phyloP scores from a whole-genome alignment of 2,113 vertebrate genomes.

The Misgurnus anguillicaudatus region DNA sequence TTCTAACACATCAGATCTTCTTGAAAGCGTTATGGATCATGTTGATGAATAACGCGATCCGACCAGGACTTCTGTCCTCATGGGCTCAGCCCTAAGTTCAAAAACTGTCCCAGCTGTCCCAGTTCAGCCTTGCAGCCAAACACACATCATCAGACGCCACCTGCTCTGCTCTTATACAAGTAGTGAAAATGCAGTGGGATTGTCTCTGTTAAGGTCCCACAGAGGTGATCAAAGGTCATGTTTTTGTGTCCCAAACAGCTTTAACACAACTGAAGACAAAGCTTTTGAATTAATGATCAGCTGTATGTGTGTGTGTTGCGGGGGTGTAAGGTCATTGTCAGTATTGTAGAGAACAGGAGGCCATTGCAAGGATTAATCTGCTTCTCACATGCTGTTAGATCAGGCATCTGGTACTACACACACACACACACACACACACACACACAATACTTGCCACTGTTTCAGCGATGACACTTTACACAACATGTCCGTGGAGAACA shows the following conservation, averaged over 20 bases:
- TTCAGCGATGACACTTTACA: conserved; percentile 62
- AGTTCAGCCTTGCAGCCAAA: neutral
- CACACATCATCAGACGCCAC: neutral
- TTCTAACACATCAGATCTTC: neutral
- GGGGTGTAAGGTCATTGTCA: conserved; percentile 68
- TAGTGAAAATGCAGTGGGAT: neutral
- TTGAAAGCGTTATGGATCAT: neutral
- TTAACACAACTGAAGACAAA: conserved; percentile 57
- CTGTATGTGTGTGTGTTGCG: conserved; percentile 61
- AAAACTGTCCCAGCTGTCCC: conserved; percentile 20
- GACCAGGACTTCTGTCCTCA: neutral
- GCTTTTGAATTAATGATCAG: conserved; percentile 78
- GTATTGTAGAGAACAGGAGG: conserved; percentile 67
- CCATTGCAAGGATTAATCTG: conserved; percentile 69
- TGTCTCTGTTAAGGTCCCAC: neutral
- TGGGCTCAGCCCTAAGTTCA: conserved; percentile 12
- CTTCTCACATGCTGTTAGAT: conserved; percentile 62
- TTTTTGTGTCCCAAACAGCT: conserved; percentile 15
- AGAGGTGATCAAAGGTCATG: conserved; percentile 12
- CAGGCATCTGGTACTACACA: conserved; percentile 66
- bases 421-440: conserved; percentile 34
- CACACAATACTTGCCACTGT: conserved; percentile 51
- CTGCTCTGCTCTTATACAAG: conserved; percentile 4
- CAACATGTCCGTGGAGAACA: conserved; percentile 82
- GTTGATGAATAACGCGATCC: neutral